Evolutionary conservation across 2,888 invertebrate species (phyloP).

Genomic region (Agrotis ipsilon): DNA sequence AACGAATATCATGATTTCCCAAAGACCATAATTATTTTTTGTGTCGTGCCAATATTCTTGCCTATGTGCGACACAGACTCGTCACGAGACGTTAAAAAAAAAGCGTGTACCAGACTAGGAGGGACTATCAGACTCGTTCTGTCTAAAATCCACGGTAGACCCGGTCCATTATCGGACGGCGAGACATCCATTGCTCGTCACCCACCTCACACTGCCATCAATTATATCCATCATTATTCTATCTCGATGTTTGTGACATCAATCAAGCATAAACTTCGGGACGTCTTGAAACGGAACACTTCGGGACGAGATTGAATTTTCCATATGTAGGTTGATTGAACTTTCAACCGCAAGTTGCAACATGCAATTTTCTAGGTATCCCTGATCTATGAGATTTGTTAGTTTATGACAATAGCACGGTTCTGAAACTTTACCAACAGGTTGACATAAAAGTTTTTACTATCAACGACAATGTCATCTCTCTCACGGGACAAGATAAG

Average conservation of each 20-base stretch:
- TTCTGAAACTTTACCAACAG: constrained; percentile 10
- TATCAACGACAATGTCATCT: neutral
- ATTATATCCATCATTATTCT: neutral
- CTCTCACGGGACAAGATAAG: neutral
- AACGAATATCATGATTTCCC: too few relatives aligned
- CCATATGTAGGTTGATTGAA: constrained; percentile 17
- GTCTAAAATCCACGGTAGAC: too few relatives aligned
- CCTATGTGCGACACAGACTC: too few relatives aligned
- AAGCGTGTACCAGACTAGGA: too few relatives aligned
- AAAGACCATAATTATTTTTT: too few relatives aligned
- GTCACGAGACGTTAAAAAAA: too few relatives aligned
- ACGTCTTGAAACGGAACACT: neutral
- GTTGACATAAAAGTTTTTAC: constrained; percentile 30
- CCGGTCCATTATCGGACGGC: too few relatives aligned
- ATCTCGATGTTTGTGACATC: neutral
- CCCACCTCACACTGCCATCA: too few relatives aligned
- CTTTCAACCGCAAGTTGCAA: constrained; percentile 4
- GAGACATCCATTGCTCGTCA: too few relatives aligned
- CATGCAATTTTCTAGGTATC: constrained; percentile 8
- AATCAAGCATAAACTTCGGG: constrained; percentile 18
- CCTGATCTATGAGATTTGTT: constrained; percentile 15
- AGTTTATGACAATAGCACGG: neutral
- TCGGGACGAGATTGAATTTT: constrained; percentile 1
- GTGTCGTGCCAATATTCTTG: too few relatives aligned
- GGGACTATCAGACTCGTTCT: too few relatives aligned